phyloP scores from a whole-genome alignment of 2,113 vertebrate species.

The Erythrolamprus reginae region DNA sequence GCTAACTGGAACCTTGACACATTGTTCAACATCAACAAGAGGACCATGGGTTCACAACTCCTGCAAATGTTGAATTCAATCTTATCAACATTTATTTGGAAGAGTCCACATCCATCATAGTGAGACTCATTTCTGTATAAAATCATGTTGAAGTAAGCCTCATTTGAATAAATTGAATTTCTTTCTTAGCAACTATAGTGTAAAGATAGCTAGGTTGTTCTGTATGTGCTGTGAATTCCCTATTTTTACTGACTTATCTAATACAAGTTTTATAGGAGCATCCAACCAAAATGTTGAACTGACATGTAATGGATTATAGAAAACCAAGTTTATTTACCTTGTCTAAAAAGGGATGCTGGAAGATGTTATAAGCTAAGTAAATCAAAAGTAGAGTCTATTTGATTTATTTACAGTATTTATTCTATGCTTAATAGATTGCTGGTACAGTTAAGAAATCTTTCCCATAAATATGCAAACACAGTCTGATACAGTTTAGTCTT shows the following conservation, averaged over 20 bases:
- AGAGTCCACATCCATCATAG: neutral
- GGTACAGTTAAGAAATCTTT: conserved; percentile 46
- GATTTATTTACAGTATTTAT: conserved; percentile 60
- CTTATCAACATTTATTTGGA: neutral
- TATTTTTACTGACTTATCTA: neutral
- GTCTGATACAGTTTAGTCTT: conserved; percentile 47
- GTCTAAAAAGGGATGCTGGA: conserved; percentile 10
- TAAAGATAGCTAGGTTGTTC: neutral
- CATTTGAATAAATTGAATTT: neutral
- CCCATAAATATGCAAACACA: conserved; percentile 41
- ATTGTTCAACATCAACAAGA: neutral
- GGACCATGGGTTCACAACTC: neutral
- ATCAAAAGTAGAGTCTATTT: conserved; percentile 49
- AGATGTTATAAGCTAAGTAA: conserved; percentile 50
- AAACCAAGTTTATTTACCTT: conserved; percentile 31
- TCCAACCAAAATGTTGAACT: conserved; percentile 4
- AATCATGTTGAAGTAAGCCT: neutral
- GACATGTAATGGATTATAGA: conserved; percentile 39
- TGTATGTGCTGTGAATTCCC: neutral
- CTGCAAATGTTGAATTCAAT: neutral
- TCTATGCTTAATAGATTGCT: conserved; percentile 54
- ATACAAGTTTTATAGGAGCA: neutral
- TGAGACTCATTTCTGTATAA: neutral
- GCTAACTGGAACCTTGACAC: too few species aligned
- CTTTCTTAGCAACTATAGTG: neutral